These are phyloP conservation scores for Ariolimax columbianus DNA, from an alignment of 2,888 invertebrate species.

Conservation along the genomic window DNA sequence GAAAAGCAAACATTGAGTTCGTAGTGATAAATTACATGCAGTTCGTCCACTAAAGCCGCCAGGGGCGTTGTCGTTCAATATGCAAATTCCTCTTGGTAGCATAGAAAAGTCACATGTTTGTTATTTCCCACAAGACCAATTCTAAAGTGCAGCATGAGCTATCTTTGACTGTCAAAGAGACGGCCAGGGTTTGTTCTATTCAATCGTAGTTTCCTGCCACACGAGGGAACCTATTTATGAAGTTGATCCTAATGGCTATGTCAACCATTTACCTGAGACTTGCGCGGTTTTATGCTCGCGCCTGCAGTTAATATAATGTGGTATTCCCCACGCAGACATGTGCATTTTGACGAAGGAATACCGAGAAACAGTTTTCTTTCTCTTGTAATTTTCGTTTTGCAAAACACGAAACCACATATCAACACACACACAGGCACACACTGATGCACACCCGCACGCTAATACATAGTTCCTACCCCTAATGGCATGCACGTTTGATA, in stretches of 20 bases:
- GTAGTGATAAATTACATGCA: not conserved
- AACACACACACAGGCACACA: not conserved
- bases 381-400: not conserved
- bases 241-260: not conserved
- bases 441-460: not conserved
- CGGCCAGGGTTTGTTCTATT: not conserved
- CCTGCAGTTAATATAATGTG: not conserved
- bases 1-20: too few species aligned
- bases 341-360: not conserved
- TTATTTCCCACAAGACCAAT: not conserved
- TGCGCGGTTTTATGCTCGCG: not conserved
- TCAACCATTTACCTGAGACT: not conserved
- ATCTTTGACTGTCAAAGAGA: not conserved
- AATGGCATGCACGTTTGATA: not conserved
- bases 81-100: not conserved
- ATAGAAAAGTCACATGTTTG: not conserved
- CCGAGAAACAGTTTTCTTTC: not conserved
- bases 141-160: not conserved
- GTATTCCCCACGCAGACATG: too few species aligned
- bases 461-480: not conserved
- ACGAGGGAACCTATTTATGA: not conserved
- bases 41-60: not conserved
- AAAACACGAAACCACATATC: not conserved
- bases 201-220: not conserved
- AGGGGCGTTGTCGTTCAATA: not conserved